A percentile compares a stretch with the other conserved stretches of the same genome.
Evolutionary conservation across 2,113 vertebrate species (phyloP).

Genomic region (Hoplias malabaricus): DNA sequence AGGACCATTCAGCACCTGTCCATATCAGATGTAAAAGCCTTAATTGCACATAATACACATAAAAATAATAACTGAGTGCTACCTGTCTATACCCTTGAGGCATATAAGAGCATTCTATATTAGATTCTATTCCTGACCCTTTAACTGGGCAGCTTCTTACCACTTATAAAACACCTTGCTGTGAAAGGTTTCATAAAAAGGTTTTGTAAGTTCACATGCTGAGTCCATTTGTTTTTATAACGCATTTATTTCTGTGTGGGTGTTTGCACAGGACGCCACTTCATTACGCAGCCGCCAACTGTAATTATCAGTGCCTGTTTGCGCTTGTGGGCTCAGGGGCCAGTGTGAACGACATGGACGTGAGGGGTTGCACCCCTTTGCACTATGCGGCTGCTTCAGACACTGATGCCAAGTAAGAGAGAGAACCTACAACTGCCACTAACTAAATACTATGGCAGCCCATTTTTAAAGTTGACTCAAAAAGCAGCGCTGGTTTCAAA

Average conservation of each 20-base stretch:
- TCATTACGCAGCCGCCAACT: constrained; percentile 98
- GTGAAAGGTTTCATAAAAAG: background rate
- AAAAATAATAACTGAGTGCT: no score
- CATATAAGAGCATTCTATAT: no score
- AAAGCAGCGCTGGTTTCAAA: no score
- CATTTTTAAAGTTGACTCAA: no score
- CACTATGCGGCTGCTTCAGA: constrained; percentile 98
- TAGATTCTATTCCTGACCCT: background rate
- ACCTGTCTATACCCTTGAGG: background rate
- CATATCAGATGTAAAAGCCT: no score
- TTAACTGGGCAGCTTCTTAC: background rate
- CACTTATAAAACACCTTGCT: background rate
- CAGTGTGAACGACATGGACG: constrained; percentile 95
- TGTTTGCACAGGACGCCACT: constrained; percentile 83
- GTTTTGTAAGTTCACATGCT: background rate
- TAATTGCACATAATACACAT: no score
- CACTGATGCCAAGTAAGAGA: constrained; percentile 93
- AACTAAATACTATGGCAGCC: no score
- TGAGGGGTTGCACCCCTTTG: constrained; percentile 92
- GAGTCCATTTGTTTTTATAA: background rate
- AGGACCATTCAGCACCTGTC: no score
- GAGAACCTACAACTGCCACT: background rate
- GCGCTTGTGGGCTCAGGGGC: constrained; percentile 98
- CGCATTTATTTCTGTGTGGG: background rate
- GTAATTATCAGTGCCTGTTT: constrained; percentile 99